Conservation (phyloP, 2,888 invertebrate species). For the Drosophila meridiana region DNA sequence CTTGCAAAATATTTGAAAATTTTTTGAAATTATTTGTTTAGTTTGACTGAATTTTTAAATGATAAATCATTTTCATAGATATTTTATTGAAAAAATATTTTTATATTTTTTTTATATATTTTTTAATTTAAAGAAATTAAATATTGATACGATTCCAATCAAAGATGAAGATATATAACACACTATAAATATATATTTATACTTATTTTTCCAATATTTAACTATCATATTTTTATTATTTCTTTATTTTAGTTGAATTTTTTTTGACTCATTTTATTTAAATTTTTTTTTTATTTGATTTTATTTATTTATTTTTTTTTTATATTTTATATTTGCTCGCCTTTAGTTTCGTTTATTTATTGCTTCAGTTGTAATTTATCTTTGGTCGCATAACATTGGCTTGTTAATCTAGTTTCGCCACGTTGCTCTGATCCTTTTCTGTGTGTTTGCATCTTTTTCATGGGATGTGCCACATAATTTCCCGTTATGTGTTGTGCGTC, state of each 20-base stretch:
- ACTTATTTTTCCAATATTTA: slow-evolving; percentile 2
- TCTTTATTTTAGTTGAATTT: too few species aligned
- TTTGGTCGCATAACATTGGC: slow-evolving; percentile 31
- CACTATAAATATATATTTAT: too few species aligned
- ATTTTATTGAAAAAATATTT: too few species aligned
- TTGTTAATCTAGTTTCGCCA: slow-evolving; percentile 53
- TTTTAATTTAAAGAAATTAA: too few species aligned
- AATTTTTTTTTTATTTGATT: too few species aligned
- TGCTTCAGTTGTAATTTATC: slow-evolving; percentile 43
- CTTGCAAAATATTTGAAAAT: too few species aligned
- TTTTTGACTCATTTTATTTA: too few species aligned
- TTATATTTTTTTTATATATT: too few species aligned
- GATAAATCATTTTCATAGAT: too few species aligned
- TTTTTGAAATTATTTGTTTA: too few species aligned
- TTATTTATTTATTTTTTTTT: not conserved
- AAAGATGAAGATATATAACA: not conserved
- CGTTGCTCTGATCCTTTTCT: slow-evolving; percentile 42
- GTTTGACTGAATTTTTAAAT: too few species aligned
- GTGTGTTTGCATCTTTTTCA: slow-evolving; percentile 21
- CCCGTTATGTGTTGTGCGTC: slow-evolving; percentile 34
- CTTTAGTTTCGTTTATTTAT: not conserved
- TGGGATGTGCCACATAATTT: slow-evolving; percentile 54
- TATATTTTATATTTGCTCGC: slow-evolving; percentile 6
- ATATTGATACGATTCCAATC: not conserved
- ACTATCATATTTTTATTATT: not conserved